Evolutionary conservation across 1,140 invertebrate genomes (phyloP), one percentile per base, ranked within the genome.

Genomic region (Trissolcus basalis): DNA sequence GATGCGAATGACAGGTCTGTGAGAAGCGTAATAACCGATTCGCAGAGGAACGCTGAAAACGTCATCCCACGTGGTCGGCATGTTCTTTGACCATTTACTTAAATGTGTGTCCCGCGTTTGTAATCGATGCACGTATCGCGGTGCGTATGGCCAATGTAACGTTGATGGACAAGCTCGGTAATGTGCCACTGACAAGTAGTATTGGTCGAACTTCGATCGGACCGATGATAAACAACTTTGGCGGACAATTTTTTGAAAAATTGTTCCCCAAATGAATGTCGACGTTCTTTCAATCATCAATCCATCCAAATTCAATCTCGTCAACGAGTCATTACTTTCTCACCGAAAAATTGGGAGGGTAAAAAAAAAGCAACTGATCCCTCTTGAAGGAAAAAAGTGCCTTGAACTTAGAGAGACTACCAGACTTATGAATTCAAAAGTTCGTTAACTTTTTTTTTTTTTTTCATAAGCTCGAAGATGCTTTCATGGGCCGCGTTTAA

Each of bases 141-240:
- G 33, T 8, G 27, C 49, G 36, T 65, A 69, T 76, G 49, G 49
- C 27, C 10, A 60, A 64, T 70, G 60, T 70, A 12, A 43, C 41
- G 53, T 55, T 60, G 73, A 70, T 55, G 54, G 47, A 65, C 47
- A 49, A 51, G 55, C 49, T 44, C 32, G 1, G 48, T 14, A 39
- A 43, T 47, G 33, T 59, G 59, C 58, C 47, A 69, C 64, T 75
- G 72, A 69, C 72, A 75, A 75, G 72, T 75, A 75, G 72, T 75
- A 69, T 64, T 64, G 54, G 72, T 75, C 72, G 59, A 58, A 69
- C 64, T 64, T 58, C 69, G 63, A 69, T 75, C 72, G 59, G 72
- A 58, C 72, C 9, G 2, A 8, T 59, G 53, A 75, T 75, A 35
- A 45, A 50, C 33, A 16, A 39, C 14, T 39, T 47, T 54, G 53